phyloP scores from a whole-genome alignment of 2,113 vertebrate species.

The Menidia beryllina region DNA sequence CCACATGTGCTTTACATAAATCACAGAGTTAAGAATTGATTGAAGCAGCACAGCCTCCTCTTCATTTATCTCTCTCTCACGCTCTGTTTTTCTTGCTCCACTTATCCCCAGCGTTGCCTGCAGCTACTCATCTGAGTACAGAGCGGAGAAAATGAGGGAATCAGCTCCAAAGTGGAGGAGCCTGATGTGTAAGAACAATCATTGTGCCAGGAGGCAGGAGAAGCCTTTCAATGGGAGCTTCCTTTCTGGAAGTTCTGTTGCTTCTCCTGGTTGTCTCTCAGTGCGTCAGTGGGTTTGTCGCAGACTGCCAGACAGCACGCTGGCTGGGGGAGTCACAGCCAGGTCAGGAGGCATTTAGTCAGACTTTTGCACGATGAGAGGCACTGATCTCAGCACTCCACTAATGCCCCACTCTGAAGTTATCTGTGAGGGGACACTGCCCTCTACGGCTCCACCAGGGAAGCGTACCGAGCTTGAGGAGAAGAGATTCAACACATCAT shows the following conservation, averaged over 20 bases:
- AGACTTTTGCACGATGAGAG: constrained; percentile 42
- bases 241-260: constrained; percentile 59
- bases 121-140: constrained; percentile 71
- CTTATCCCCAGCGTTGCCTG: constrained; percentile 65
- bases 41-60: constrained; percentile 43
- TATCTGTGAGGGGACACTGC: constrained; percentile 41
- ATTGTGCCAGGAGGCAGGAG: constrained; percentile 55
- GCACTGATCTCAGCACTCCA: constrained; percentile 53
- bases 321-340: constrained; percentile 50
- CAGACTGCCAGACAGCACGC: constrained; percentile 53
- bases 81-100: constrained; percentile 54
- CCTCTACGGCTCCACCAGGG: constrained; percentile 41
- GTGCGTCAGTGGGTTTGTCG: constrained; percentile 57
- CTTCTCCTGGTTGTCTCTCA: constrained; percentile 42
- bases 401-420: not conserved
- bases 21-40: constrained; percentile 39
- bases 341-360: constrained; percentile 69
- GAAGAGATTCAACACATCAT: not conserved
- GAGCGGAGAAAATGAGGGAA: constrained; percentile 66
- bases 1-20: constrained; percentile 45
- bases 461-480: not conserved
- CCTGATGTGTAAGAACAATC: constrained; percentile 70
- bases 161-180: constrained; percentile 65
- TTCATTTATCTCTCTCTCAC: constrained; percentile 43
- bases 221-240: constrained; percentile 62